These are phyloP conservation scores for Bovichtus variegatus DNA, from an alignment of 2,797 vertebrate genomes.

Conservation along the genomic window DNA sequence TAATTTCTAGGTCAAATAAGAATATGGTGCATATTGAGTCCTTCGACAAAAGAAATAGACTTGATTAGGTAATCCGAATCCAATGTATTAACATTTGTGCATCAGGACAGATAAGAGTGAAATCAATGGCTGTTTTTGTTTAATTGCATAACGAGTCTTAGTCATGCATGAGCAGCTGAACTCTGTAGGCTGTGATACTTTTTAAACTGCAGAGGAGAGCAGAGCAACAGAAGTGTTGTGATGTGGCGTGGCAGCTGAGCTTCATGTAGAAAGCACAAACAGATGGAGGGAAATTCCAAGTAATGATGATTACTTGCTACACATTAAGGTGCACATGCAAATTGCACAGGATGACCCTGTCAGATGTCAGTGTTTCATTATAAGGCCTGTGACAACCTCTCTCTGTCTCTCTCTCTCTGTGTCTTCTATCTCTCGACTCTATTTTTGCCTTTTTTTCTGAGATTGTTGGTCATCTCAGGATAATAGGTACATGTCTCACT, in stretches of 20 bases:
- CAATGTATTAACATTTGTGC: constrained; percentile 10
- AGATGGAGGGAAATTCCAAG: neutral
- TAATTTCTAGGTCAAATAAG: neutral
- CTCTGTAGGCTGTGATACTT: constrained; percentile 57
- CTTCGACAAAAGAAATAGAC: neutral
- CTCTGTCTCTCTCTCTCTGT: neutral
- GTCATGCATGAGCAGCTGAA: constrained; percentile 64
- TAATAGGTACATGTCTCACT: constrained; percentile 2
- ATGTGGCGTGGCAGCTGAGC: constrained; percentile 28
- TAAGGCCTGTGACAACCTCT: neutral
- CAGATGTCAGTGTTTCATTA: constrained; percentile 7
- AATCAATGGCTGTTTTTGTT: constrained; percentile 50
- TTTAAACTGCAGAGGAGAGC: constrained; percentile 48
- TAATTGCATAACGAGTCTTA: constrained; percentile 64
- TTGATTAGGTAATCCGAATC: constrained; percentile 15
- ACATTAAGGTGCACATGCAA: constrained; percentile 2
- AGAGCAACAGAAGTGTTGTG: constrained; percentile 18
- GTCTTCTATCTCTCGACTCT: neutral
- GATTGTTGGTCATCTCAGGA: neutral
- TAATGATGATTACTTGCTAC: neutral
- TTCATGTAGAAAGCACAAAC: constrained; percentile 27
- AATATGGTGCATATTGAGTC: neutral
- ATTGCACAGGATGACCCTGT: neutral
- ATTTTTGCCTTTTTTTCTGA: neutral
- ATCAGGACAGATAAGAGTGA: constrained; percentile 19